Evolutionary conservation across 2,113 vertebrate genomes (phyloP).

Genomic region (Megaceryle torquata): DNA sequence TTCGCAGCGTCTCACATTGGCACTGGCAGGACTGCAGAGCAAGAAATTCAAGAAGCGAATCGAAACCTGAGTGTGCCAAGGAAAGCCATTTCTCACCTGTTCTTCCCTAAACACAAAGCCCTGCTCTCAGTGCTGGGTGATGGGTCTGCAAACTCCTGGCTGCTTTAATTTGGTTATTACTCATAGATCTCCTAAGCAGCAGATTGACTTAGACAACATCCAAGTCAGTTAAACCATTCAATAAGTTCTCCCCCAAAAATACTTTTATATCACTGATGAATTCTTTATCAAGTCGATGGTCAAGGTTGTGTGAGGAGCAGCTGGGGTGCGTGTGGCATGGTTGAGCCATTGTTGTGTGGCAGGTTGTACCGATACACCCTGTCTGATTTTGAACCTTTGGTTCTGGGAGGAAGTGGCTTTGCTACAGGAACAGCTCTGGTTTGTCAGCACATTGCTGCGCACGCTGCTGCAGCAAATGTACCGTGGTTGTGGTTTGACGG

Average conservation of each 20-base stretch:
- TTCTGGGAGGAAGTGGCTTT: neutral
- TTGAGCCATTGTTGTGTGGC: too few relatives aligned
- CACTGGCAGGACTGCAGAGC: too few relatives aligned
- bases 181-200: neutral
- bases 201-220: too few relatives aligned
- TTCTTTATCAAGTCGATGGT: neutral
- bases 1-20: too few relatives aligned
- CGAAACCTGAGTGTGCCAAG: neutral
- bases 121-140: neutral
- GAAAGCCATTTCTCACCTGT: neutral
- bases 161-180: neutral
- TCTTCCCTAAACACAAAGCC: neutral
- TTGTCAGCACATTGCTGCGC: accelerated
- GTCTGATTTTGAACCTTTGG: neutral
- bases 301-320: accelerated
- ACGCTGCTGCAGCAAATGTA: neutral
- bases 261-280: neutral
- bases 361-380: accelerated
- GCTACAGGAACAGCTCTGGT: neutral
- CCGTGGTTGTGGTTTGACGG: conserved; percentile 10
- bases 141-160: neutral
- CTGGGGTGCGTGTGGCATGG: too few relatives aligned
- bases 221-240: neutral
- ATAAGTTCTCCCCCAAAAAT: neutral
- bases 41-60: neutral